Evolutionary conservation across 2,888 invertebrate species (phyloP).

Genomic region (Scaptomyza flava): DNA sequence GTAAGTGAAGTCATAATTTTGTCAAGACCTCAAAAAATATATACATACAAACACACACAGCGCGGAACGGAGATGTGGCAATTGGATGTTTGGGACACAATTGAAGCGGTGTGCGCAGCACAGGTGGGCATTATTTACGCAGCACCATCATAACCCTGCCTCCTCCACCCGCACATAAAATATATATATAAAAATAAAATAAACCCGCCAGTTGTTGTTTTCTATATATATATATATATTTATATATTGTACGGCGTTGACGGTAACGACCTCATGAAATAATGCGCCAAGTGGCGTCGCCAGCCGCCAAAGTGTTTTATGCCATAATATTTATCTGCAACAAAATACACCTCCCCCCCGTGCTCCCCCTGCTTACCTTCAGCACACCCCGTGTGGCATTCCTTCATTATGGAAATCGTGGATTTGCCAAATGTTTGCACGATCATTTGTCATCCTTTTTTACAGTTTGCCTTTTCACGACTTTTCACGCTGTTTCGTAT

Average conservation of each 20-base stretch:
- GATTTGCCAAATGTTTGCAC: slow-evolving; percentile 82
- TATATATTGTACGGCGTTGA: slow-evolving; percentile 59
- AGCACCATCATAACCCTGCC: slow-evolving; percentile 10
- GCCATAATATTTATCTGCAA: slow-evolving; percentile 78
- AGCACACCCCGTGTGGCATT: not conserved
- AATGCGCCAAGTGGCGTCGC: slow-evolving; percentile 76
- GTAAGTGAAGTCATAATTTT: slow-evolving; percentile 70
- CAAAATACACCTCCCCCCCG: not conserved
- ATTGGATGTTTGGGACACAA: not conserved
- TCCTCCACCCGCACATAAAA: not conserved
- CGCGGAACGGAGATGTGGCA: not conserved
- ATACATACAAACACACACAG: not conserved
- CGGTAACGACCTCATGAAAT: slow-evolving; percentile 81
- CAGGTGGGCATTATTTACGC: slow-evolving; percentile 79
- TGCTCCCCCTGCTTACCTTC: not conserved
- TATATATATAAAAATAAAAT: too few species aligned
- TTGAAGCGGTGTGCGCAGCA: slow-evolving; percentile 43
- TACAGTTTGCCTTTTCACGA: slow-evolving; percentile 48
- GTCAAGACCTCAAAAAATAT: slow-evolving; percentile 7
- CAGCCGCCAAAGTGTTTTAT: slow-evolving; percentile 77
- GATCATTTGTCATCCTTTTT: slow-evolving; percentile 82
- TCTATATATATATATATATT: not conserved
- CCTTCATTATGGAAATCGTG: slow-evolving; percentile 78
- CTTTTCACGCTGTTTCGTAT: slow-evolving; percentile 34
- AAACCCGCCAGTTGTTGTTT: slow-evolving; percentile 14